Conservation (phyloP, 1,140 invertebrate genomes). For the Diorhabda elongata region DNA sequence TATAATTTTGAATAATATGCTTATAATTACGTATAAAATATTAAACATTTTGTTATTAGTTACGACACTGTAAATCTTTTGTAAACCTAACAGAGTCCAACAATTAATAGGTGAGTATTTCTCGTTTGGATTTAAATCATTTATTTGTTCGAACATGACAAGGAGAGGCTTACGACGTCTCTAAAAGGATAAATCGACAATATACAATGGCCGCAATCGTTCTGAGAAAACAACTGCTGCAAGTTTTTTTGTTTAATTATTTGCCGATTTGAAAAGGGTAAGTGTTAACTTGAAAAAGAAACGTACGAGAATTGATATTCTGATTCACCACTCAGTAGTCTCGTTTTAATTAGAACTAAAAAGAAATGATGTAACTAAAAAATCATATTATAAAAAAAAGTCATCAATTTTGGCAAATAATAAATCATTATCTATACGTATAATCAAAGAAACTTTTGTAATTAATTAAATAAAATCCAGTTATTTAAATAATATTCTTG, state of each 20-base stretch:
- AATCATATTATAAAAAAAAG: neutral
- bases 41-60: no score
- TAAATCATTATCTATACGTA: neutral
- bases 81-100: neutral
- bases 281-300: neutral
- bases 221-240: neutral
- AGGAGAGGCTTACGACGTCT: neutral
- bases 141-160: neutral
- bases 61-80: no score
- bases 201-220: neutral
- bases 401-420: neutral
- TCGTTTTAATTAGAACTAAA: neutral
- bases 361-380: neutral
- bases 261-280: neutral
- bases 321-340: neutral
- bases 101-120: conserved; percentile 1
- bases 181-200: neutral
- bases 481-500: no score
- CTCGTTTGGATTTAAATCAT: neutral
- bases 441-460: neutral
- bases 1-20: no score
- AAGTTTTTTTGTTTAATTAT: neutral
- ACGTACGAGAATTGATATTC: neutral
- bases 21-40: no score
- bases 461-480: neutral